Base-by-base conservation (phyloP, 2,797 vertebrate species). In the Lycodopsis pacificus region DNA sequence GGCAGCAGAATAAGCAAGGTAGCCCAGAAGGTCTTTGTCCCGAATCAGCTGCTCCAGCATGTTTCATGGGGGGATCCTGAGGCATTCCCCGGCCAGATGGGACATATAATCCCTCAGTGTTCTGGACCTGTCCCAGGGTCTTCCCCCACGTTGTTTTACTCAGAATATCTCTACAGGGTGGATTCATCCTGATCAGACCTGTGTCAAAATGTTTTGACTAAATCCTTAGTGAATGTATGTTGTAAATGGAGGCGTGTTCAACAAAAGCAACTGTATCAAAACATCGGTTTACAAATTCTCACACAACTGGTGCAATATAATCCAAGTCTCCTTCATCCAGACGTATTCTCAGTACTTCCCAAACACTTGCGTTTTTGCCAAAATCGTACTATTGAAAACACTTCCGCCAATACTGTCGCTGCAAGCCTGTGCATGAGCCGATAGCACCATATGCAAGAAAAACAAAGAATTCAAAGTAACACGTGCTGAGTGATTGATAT, bases 81-180 rank as follows among this genome's bases (percentile, higher is more conserved):
- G 66, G 44, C 61, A 77, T 73, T 72, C 42, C 9, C 19, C 40
- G 27, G 27, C 51, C 48, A 70, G 73, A 69, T 71, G 63, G 36
- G 20, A 63, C 34, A 36, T 36, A 44, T 51, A 54, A 73, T 77
- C 69, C 51, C 34, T 40, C 38, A 54, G 40, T 56, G 38, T n/a
- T 74, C 51, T 68, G 25, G 42, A 54, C 70, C 68, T 48, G 49
- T 61, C 67, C 12, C 58, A 22, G 17, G 44, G 34, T 72, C 34
- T 68, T n/a, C 34, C 49, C 6, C 49, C 13, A 10, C 19, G 20
- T 8, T 8, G 10, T 54, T 7, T 48, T 14, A 14, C 40, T 11
- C 32, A 40, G 19, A 62, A 8, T 54, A 40, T 7, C n/a, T 77
- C 32, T 9, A 57, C 14, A 64, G 7, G 25, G 15, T 46, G 22